Base-by-base conservation (phyloP, 2,797 vertebrate genomes). In the Catamblyrhynchus diadema region DNA sequence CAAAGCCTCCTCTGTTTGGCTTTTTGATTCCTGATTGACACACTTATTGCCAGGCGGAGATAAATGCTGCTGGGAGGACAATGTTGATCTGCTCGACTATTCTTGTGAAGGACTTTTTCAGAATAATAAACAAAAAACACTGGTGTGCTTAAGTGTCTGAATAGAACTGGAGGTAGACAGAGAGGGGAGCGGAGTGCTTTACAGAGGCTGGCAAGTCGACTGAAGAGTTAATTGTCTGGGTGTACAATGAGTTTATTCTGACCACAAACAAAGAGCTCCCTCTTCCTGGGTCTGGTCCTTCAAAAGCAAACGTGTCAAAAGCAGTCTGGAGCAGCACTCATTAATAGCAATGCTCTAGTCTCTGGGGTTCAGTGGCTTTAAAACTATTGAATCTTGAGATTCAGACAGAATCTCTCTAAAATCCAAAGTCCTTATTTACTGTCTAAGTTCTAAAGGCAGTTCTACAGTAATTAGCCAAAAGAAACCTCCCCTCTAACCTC, bases 21-120 rank as follows among this genome's bases (percentile, higher is more conserved):
- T 98, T 98, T 98, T 98, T 98, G 98, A 98, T 98, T 98, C 94
- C 97, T 98, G 98, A 98, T 98, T 98, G 98, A 98, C 98, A 97
- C 93, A 93, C 96, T 98, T 66, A 79, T 97, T 98, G 97, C 97
- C 92, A 24, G 95, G 93, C 92, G 3, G 97, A 98, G 98, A 98
- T 95, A 98, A 98, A 98, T 97, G 97, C 97, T 41, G 32, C 74
- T 92, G 84, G 37, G 91, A 96, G 94, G 97, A 98, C 97, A 98
- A 98, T 98, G 98, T 97, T 98, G 98, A 98, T 97, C 97, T 25
- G 90, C 98, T 97, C 89, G 39, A 97, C 97, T 97, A 96, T 98
- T 98, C 97, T 97, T 95, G 91, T 96, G 96, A 98, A 97, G 98
- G 97, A 97, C 97, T 98, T 95, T 97, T 97, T 97, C 95, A 97